phyloP scores from a whole-genome alignment of 2,888 invertebrate genomes.

The Dynastes hyllus region DNA sequence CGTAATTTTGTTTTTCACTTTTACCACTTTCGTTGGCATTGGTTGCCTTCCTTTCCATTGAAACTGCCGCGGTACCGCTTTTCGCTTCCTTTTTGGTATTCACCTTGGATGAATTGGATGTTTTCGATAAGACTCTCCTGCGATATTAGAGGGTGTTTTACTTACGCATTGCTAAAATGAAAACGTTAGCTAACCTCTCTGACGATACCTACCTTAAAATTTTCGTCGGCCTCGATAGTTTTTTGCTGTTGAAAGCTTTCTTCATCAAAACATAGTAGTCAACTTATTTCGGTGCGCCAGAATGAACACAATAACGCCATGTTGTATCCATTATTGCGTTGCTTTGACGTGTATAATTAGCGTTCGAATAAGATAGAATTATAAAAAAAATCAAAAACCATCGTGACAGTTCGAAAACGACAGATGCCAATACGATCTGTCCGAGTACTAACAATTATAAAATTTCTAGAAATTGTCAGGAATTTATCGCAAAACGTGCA shows the following conservation, averaged over 20 bases:
- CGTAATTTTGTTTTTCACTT: constrained; percentile 19
- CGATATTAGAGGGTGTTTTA: constrained; percentile 4
- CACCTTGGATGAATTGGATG: constrained; percentile 43
- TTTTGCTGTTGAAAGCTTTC: constrained; percentile 60
- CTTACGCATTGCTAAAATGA: no score
- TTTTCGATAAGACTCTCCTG: constrained; percentile 55
- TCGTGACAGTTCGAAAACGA: constrained; percentile 18
- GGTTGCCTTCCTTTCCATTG: constrained; percentile 43
- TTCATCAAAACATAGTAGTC: constrained; percentile 58
- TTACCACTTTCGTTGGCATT: constrained; percentile 4
- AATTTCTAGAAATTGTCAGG: background rate
- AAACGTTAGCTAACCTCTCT: background rate
- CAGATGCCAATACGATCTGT: constrained; percentile 36
- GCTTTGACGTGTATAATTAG: constrained; percentile 47
- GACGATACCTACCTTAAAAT: constrained; percentile 62
- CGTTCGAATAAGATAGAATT: constrained; percentile 43
- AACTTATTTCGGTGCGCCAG: constrained; percentile 15
- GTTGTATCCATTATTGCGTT: constrained; percentile 44
- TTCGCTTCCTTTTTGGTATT: constrained; percentile 37
- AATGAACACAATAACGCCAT: constrained; percentile 23
- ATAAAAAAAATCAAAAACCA: constrained; percentile 52
- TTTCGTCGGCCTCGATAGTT: constrained; percentile 62
- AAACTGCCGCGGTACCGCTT: background rate
- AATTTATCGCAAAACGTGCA: background rate
- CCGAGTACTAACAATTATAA: background rate